These are phyloP conservation scores for Neogale vison DNA, from an alignment of 2,113 vertebrate genomes.

Conservation along the genomic window DNA sequence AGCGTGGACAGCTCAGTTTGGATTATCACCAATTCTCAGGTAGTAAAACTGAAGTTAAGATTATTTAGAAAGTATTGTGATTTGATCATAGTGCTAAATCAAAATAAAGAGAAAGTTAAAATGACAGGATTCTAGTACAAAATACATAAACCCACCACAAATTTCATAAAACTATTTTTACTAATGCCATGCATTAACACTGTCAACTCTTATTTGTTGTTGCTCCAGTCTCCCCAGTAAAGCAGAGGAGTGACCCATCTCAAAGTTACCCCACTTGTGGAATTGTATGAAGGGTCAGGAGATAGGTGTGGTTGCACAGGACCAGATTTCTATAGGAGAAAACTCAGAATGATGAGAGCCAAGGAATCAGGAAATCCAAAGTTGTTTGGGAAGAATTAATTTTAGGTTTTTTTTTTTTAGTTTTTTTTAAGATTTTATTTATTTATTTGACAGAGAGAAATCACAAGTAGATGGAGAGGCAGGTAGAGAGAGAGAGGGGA, in stretches of 20 bases:
- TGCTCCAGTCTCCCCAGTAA: background rate
- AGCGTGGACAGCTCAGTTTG: background rate
- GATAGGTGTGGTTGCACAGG: background rate
- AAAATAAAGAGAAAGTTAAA: background rate
- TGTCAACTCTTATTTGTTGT: background rate
- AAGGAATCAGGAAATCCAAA: background rate
- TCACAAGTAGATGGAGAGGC: no score
- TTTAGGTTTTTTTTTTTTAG: no score
- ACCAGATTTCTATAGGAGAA: background rate
- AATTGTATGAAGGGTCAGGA: background rate
- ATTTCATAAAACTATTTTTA: background rate
- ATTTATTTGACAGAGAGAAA: no score
- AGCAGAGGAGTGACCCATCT: fast-evolving
- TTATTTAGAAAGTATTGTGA: background rate
- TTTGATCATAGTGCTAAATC: background rate
- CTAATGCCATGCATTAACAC: background rate
- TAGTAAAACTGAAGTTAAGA: background rate
- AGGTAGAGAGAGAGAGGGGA: no score
- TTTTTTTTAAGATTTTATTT: no score
- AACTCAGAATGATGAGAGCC: background rate
- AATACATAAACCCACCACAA: background rate
- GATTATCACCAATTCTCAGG: background rate
- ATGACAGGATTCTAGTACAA: background rate
- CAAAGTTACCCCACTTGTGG: background rate
- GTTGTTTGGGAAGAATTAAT: background rate